phyloP scores from a whole-genome alignment of 2,888 invertebrate species.

The Lomographa bimaculata region DNA sequence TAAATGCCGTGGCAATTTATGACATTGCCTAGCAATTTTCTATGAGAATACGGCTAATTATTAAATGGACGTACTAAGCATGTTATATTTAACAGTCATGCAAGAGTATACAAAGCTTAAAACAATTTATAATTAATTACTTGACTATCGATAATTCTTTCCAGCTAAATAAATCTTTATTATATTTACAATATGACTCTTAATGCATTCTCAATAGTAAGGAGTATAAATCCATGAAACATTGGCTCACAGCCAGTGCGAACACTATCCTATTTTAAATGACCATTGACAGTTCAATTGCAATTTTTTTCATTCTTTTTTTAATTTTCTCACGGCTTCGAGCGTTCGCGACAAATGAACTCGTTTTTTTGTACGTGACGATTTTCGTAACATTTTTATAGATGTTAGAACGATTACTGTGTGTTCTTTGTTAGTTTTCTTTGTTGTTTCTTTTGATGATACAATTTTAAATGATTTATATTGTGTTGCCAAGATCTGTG shows the following conservation, averaged over 20 bases:
- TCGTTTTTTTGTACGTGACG: slow-evolving; percentile 9
- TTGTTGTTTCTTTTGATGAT: not conserved
- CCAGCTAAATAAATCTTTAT: too few relatives aligned
- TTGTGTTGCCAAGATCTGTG: too few relatives aligned
- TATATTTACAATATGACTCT: too few relatives aligned
- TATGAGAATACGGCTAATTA: slow-evolving; percentile 6
- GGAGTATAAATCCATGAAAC: slow-evolving; percentile 32
- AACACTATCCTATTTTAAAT: slow-evolving; percentile 32
- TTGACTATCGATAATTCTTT: too few relatives aligned
- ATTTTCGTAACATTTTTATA: slow-evolving; percentile 10
- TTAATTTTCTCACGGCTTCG: slow-evolving; percentile 12
- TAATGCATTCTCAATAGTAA: slow-evolving; percentile 25
- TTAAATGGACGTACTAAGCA: slow-evolving; percentile 7
- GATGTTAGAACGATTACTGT: slow-evolving; percentile 4
- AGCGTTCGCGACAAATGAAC: slow-evolving; percentile 9
- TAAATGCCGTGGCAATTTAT: slow-evolving; percentile 11
- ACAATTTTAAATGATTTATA: too few relatives aligned
- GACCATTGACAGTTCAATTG: slow-evolving; percentile 36
- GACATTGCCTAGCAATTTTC: slow-evolving; percentile 6
- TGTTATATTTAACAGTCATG: too few relatives aligned
- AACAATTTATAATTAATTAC: too few relatives aligned
- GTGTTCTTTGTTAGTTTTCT: slow-evolving; percentile 7
- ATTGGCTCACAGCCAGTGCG: slow-evolving; percentile 50
- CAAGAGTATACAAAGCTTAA: too few relatives aligned
- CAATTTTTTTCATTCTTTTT: slow-evolving; percentile 4